Evolutionary conservation across 2,888 invertebrate species (phyloP), one percentile per base, ranked within the genome.

Genomic region (Drosophila demipolita): DNA sequence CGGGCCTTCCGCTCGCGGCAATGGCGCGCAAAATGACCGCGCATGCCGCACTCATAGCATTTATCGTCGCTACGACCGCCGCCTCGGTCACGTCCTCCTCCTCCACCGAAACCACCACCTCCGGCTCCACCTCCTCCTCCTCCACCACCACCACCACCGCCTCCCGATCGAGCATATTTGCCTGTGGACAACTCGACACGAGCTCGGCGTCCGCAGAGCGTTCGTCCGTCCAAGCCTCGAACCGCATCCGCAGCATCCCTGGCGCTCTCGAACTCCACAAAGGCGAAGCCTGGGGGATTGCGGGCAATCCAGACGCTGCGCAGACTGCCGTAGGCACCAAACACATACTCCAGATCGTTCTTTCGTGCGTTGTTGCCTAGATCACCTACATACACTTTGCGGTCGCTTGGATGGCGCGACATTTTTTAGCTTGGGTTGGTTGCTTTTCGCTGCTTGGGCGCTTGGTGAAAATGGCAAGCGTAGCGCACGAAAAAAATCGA

Each of bases 281-380:
- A 98, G 9, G 98, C 98, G 93, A 98, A 98, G 61, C 98, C 99
- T 67, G 99, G 98, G 15, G 93, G 93, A 93, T 99, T 98, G 83
- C 98, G 95, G 0, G 99, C 99, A n/a, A 99, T 98, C 99, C 99
- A 99, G 53, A 99, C 98, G 94, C 98, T 98, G 89, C 97, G 95
- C 85, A 99, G 94, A 1, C 97, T 96, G 15, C 99, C 99, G 91
- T 98, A 99, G 89, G 98, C 97, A 70, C 97, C 96, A 94, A 99
- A 99, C 20, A 97, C 97, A 92, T 98, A 97, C 94, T 99, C 98
- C 66, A 98, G 94, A 93, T 98, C 98, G 89, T 98, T 97, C 94
- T 98, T 98, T 72, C 98, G 97, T 38, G 98, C 98, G 89, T 95
- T 96, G 91, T 96, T 96, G 54, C 98, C 98, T 91, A 99, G 95